phyloP scores from a whole-genome alignment of 2,113 vertebrate genomes.

The Hymenochirus boettgeri region DNA sequence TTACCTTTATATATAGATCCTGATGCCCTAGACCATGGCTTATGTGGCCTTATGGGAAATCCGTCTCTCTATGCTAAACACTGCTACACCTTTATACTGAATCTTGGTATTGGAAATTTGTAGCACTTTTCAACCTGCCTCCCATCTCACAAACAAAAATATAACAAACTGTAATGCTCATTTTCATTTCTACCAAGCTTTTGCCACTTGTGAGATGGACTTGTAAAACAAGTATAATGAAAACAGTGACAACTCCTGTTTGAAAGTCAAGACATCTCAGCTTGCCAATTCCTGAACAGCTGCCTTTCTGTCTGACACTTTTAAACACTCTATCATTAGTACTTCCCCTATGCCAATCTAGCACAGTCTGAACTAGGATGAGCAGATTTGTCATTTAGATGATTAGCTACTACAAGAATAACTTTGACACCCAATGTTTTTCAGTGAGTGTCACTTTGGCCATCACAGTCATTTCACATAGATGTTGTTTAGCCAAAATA shows the following conservation, averaged over 20 bases:
- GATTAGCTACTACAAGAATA: slow-evolving; percentile 16
- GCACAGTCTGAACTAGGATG: slow-evolving; percentile 1
- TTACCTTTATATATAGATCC: too few relatives aligned
- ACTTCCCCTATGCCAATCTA: slow-evolving; percentile 22
- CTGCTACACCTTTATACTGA: too few relatives aligned
- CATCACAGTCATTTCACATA: not conserved
- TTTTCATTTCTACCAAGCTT: slow-evolving; percentile 24
- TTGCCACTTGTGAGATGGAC: slow-evolving; percentile 25
- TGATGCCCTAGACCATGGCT: too few relatives aligned
- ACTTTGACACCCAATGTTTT: not conserved
- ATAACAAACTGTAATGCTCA: slow-evolving; percentile 9
- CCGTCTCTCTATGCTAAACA: too few relatives aligned
- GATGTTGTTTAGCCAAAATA: too few relatives aligned
- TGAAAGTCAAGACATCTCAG: slow-evolving; percentile 5
- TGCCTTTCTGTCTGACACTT: slow-evolving; percentile 19
- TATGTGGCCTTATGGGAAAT: too few relatives aligned
- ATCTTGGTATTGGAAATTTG: too few relatives aligned
- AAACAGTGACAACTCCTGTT: slow-evolving; percentile 16
- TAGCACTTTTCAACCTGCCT: too few relatives aligned
- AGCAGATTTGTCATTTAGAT: slow-evolving; percentile 24
- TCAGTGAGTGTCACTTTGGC: not conserved
- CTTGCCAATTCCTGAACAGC: slow-evolving; percentile 23
- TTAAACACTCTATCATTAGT: slow-evolving; percentile 30
- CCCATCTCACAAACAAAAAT: slow-evolving; percentile 1
- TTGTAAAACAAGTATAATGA: slow-evolving; percentile 14